Percentiles rank a stretch among this genome's conserved stretches.
Evolutionary conservation across 2,888 invertebrate species (phyloP).

Genomic region (Melipona beecheii): DNA sequence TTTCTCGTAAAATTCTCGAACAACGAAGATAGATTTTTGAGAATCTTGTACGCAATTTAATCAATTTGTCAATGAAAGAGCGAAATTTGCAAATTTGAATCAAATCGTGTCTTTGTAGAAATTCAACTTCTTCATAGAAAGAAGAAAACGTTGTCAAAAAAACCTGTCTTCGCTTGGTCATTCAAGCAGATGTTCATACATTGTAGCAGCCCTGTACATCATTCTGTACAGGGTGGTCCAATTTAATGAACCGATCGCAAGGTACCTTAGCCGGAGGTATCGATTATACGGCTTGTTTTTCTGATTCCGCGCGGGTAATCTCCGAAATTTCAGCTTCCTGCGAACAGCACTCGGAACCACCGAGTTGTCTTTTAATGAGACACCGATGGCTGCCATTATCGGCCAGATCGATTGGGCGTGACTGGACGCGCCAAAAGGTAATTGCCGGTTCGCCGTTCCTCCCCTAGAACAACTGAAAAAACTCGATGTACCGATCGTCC

Average conservation of each 20-base stretch:
- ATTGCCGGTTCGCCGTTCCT: slow-evolving; percentile 42
- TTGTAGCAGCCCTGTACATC: not conserved
- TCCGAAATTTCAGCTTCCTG: slow-evolving; percentile 46
- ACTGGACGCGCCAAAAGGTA: slow-evolving; percentile 50
- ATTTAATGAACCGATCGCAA: slow-evolving; percentile 27
- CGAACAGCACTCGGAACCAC: slow-evolving; percentile 40
- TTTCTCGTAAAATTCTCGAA: too few species aligned
- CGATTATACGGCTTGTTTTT: slow-evolving; percentile 52
- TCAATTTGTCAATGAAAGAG: too few species aligned
- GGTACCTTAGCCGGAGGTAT: slow-evolving; percentile 15
- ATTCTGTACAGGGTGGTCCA: slow-evolving; percentile 49
- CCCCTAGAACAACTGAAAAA: slow-evolving; percentile 42
- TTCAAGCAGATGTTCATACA: not conserved
- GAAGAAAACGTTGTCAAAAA: not conserved
- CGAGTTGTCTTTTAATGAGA: slow-evolving; percentile 59
- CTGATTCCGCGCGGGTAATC: slow-evolving; percentile 50
- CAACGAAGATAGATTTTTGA: too few species aligned
- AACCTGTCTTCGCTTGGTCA: not conserved
- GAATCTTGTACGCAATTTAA: too few species aligned
- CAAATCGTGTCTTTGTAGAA: not conserved
- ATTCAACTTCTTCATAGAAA: not conserved
- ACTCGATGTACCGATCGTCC: slow-evolving; percentile 34
- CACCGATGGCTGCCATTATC: slow-evolving; percentile 46
- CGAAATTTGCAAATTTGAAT: too few species aligned
- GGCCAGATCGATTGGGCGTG: slow-evolving; percentile 51